These are phyloP conservation scores for Malthinus seriepunctatus DNA, from an alignment of 2,888 invertebrate genomes.

Conservation along the genomic window DNA sequence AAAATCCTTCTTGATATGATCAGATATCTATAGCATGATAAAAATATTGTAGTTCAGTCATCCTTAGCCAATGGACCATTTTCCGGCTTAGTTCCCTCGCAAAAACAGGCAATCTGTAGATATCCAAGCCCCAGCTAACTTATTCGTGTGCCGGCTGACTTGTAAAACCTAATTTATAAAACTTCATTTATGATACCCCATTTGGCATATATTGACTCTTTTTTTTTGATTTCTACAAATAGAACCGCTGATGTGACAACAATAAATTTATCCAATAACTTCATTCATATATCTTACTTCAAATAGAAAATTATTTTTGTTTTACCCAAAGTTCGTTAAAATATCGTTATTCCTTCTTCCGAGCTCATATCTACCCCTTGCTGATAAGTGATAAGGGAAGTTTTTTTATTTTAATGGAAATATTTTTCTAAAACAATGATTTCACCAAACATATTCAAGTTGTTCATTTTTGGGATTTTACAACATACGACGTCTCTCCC, in stretches of 20 bases:
- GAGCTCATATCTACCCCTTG: too few species aligned
- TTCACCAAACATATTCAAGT: too few species aligned
- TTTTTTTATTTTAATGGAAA: too few species aligned
- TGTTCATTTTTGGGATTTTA: too few species aligned
- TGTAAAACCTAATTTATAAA: slow-evolving; percentile 37
- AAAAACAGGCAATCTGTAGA: slow-evolving; percentile 32
- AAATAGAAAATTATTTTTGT: too few species aligned
- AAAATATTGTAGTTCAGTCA: slow-evolving; percentile 35
- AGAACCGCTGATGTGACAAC: slow-evolving; percentile 22
- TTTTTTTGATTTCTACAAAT: slow-evolving; percentile 34
- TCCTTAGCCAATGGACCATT: slow-evolving; percentile 31
- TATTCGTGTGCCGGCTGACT: slow-evolving; percentile 32
- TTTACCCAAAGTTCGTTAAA: too few species aligned
- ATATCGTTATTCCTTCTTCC: too few species aligned
- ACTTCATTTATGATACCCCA: slow-evolving; percentile 36
- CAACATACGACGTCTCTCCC: too few species aligned
- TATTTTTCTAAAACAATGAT: too few species aligned
- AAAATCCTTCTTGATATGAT: slow-evolving; percentile 30
- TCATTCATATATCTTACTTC: too few species aligned
- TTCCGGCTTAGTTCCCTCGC: slow-evolving; percentile 30
- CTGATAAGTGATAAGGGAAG: too few species aligned
- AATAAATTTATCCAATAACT: too few species aligned
- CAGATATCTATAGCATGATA: slow-evolving; percentile 31
- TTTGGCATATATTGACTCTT: slow-evolving; percentile 36
- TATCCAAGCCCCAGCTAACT: slow-evolving; percentile 17